Conservation (phyloP, 2,113 vertebrate genomes). For the Boleophthalmus pectinirostris region DNA sequence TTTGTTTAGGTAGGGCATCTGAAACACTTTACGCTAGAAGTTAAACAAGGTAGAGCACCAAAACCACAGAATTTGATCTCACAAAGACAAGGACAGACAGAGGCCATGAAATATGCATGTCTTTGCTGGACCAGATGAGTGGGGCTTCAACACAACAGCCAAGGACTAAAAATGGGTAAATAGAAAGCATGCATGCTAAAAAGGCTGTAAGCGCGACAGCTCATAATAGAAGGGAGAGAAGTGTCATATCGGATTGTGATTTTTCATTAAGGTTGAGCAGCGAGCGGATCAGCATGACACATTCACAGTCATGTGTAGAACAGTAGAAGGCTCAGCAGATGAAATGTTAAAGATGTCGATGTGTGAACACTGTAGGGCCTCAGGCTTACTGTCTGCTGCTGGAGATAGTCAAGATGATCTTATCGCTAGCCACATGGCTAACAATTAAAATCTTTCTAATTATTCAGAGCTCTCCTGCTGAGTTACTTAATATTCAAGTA, state of each 20-base stretch:
- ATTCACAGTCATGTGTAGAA: slow-evolving; percentile 32
- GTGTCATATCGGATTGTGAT: slow-evolving; percentile 7
- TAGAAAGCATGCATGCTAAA: not conserved
- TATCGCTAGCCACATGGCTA: slow-evolving; percentile 37
- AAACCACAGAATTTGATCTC: slow-evolving; percentile 6
- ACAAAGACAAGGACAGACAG: slow-evolving; percentile 14
- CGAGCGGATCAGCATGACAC: slow-evolving; percentile 21
- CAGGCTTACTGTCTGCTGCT: slow-evolving; percentile 50
- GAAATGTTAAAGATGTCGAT: slow-evolving; percentile 60
- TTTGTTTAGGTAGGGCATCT: slow-evolving; percentile 15
- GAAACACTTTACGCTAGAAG: slow-evolving; percentile 15
- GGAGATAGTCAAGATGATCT: slow-evolving; percentile 48
- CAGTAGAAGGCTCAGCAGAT: slow-evolving; percentile 43
- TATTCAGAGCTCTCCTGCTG: slow-evolving; percentile 22
- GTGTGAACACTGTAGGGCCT: slow-evolving; percentile 49
- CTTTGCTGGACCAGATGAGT: slow-evolving; percentile 11
- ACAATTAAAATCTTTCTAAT: slow-evolving; percentile 62
- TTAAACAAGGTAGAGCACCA: slow-evolving; percentile 23
- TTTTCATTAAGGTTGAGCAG: slow-evolving; percentile 31
- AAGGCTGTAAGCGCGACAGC: not conserved
- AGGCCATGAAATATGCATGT: slow-evolving; percentile 41
- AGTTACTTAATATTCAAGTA: slow-evolving; percentile 11
- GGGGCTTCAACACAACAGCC: slow-evolving; percentile 1
- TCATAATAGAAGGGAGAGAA: slow-evolving; percentile 2
- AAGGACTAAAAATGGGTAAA: slow-evolving; percentile 13